A percentile compares a stretch with the other conserved stretches of the same genome.
Conservation (phyloP, 2,113 vertebrate species). For the mouse (Mus musculus) region GRCm39 chr10:92364001-92364500, state of each 20-base stretch:
- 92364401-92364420: neutral
- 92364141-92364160: neutral
- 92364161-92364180: conserved; percentile 41
- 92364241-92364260: conserved; percentile 27
- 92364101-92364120: conserved; percentile 7
- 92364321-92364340: conserved; percentile 24
- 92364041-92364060: conserved; percentile 78
- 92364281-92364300: conserved; percentile 51
- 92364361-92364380: neutral
- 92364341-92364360: neutral
- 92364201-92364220: conserved; percentile 37
- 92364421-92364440: rapidly evolving
- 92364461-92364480: neutral
- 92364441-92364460: neutral
- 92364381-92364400: neutral
- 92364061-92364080: conserved; percentile 72
- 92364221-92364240: conserved; percentile 67
- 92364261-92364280: conserved; percentile 4
- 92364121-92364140: neutral
- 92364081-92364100: neutral
- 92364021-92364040: conserved; percentile 85
- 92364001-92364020: conserved; percentile 82
- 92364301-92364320: conserved; percentile 49
- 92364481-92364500: neutral
- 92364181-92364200: conserved; percentile 26